Base-by-base conservation (phyloP, 2,113 vertebrate genomes). In the Pollachius pollachius region DNA sequence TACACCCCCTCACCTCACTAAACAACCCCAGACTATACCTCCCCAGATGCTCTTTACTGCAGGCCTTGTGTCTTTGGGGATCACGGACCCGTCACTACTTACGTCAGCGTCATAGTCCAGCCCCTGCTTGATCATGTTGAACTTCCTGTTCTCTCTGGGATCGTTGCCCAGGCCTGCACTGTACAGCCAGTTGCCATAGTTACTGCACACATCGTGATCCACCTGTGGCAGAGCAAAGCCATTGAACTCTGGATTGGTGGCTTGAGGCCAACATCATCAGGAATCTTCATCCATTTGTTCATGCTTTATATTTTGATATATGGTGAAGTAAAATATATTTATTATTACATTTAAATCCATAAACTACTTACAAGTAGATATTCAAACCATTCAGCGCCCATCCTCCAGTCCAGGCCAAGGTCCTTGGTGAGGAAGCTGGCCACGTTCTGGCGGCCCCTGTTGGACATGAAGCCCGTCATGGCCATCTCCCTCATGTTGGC, bases 391-490 rank as follows among this genome's bases (percentile, higher is more conserved):
- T 95, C 93, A 0, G 94, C 94, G 12, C 93, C 93, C 91, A 94
- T 90, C 82, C 94, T 92, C 94, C 94, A 95, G 75, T 95, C 94
- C 62, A 95, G 86, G 0, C 91, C 89, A 79, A 95, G 83, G 79
- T 95, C 94, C 75, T 95, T 95, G 23, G 93, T 94, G 72, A 95
- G 92, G 70, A 95, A 95, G 81, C 94, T 94, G 64, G 94, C 91
- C 0, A 94, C 92, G 0, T 94, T 95, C 77, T 95, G 92, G 5
- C 92, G 81, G 69, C 93, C 94, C 77, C 94, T 90, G 87, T 94
- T 95, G 37, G 94, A 93, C 92, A 94, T 93, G 77, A 95, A 96
- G 62, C 93, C 93, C 0, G 91, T 94, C 8, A 84, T 78, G 0
- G 87, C 90, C 78, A 94, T 68, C 84, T 95, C 94, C 68, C 92